Evolutionary conservation across 2,797 vertebrate species (phyloP), one percentile per base, ranked within the genome.

Genomic region (Cetoscarus ocellatus): DNA sequence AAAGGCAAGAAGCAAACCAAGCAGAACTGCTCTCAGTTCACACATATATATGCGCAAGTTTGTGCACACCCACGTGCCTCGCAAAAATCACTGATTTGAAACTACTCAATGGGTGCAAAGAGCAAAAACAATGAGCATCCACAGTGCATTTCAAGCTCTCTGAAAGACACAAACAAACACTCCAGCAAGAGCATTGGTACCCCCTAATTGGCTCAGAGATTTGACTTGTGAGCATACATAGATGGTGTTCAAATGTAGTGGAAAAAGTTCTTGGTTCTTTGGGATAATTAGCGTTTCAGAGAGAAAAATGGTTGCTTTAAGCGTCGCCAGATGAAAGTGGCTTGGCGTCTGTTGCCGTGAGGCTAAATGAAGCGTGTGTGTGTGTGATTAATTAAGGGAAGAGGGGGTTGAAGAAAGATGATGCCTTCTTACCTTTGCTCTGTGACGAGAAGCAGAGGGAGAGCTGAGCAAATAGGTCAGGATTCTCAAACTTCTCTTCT

Each of bases 401-500:
- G 34, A 14, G 52, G 27, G 47, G 48, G 48, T 19, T 64, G 63
- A 65, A 63, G 57, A 65, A 68, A 87, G 75, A 89, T 54, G 88
- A 79, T 40, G 60, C 77, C 76, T 83, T 58, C 90, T 84, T 97
- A 99, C 98, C 97, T 97, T 97, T 99, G 69, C 93, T 95, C 85
- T 98, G 95, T 11, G 97, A 97, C 62, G 96, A 96, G 93, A 99
- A 99, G 84, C 89, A 94, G 82, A 96, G 89, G 3, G 95, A 94
- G 91, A 99, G 89, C 90, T 98, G 96, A 75, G 95, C 93, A 91
- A 99, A 96, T 60, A 99, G 94, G 91, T 98, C 97, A 3, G 96
- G 92, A 90, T 94, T 94, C 93, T 99, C 98, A 88, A 96, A 98
- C 87, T 96, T 97, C 52, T 96, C 96, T 92, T 99, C 98, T 86